Percentiles rank a stretch among this genome's conserved stretches.
Evolutionary conservation across 2,113 vertebrate genomes (phyloP).

Genomic region (Elgaria multicarinata): DNA sequence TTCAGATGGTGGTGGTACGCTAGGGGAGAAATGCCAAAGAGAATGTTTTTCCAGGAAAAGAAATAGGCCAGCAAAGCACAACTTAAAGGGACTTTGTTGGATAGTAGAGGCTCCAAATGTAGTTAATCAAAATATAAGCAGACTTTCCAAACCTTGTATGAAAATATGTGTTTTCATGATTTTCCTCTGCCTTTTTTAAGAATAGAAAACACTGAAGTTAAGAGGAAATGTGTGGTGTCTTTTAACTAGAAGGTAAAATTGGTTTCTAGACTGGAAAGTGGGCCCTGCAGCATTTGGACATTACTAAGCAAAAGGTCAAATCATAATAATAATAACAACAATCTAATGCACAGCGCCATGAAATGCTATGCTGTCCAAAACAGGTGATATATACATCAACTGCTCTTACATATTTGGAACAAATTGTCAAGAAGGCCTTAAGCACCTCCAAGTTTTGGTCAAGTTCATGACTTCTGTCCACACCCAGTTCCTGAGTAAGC

Average conservation of each 20-base stretch:
- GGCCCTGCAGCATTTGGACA: background rate
- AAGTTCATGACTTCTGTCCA: too few relatives aligned
- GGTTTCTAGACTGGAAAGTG: background rate
- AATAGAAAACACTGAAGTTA: background rate
- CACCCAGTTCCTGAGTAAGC: too few relatives aligned
- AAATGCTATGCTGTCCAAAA: conserved; percentile 45
- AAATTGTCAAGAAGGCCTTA: conserved; percentile 38
- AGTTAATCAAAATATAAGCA: background rate
- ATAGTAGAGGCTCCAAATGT: conserved; percentile 26
- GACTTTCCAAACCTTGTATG: conserved; percentile 37
- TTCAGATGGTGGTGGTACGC: conserved; percentile 46
- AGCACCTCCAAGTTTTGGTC: conserved; percentile 20
- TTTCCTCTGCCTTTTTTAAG: background rate
- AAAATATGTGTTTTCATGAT: conserved; percentile 21
- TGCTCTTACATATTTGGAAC: conserved; percentile 26
- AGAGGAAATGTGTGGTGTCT: background rate
- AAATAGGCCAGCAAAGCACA: conserved; percentile 59
- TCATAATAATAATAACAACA: background rate
- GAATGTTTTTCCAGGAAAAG: conserved; percentile 38
- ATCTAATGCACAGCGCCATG: background rate
- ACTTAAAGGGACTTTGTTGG: conserved; percentile 55
- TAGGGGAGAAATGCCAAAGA: conserved; percentile 52
- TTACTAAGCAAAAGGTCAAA: background rate
- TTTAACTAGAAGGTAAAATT: conserved; percentile 10
- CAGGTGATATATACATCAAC: background rate